These are phyloP conservation scores for Morus bassanus DNA, from an alignment of 2,797 vertebrate genomes.

Conservation along the genomic window DNA sequence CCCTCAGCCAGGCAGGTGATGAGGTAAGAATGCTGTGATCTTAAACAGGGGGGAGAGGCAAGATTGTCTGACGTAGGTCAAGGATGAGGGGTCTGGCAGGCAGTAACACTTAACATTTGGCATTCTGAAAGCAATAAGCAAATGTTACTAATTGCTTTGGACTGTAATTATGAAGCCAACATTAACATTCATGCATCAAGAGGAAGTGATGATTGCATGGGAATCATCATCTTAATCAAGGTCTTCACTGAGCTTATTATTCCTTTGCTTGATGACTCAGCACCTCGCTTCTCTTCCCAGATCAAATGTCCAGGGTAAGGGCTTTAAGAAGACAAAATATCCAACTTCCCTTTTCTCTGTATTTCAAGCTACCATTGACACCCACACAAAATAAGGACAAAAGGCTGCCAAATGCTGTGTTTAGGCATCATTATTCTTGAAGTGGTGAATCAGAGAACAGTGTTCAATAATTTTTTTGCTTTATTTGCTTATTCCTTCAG, in stretches of 20 bases:
- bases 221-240: not conserved
- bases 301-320: not conserved
- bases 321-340: not conserved
- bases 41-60: not conserved
- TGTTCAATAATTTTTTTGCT: not conserved
- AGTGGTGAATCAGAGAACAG: not conserved
- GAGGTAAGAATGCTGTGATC: not conserved
- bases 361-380: not conserved
- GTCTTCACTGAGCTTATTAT: not conserved
- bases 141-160: slow-evolving; percentile 11
- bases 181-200: not conserved
- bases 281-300: not conserved
- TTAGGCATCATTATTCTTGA: not conserved
- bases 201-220: slow-evolving; percentile 1
- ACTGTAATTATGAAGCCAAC: not conserved
- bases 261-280: not conserved
- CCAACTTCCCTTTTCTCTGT: not conserved
- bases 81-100: slow-evolving; percentile 2
- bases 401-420: not conserved
- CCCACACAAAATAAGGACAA: not conserved
- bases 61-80: not conserved
- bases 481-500: not conserved
- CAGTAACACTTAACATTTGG: not conserved
- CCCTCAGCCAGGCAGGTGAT: not conserved
- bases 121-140: slow-evolving; percentile 8